Conservation (phyloP, 92 coral and sea anemone species). For the Bergia puertoricense region DNA sequence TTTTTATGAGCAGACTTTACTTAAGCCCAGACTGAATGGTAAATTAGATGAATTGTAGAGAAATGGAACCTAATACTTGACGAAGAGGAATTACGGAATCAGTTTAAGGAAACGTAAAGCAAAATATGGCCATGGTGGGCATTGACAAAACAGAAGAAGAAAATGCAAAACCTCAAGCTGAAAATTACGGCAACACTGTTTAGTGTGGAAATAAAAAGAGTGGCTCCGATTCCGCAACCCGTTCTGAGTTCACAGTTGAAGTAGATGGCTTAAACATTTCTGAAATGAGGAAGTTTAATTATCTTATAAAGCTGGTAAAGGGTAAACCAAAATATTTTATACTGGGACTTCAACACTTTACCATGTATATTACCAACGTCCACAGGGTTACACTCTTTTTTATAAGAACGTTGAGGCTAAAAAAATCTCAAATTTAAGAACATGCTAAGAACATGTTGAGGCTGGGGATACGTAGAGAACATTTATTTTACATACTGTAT, state of each 20-base stretch:
- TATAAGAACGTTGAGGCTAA: slow-evolving; percentile 36
- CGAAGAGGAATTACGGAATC: too few relatives aligned
- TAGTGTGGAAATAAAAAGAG: slow-evolving; percentile 52
- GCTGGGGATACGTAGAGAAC: too few relatives aligned
- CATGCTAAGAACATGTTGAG: too few relatives aligned
- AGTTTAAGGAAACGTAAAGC: too few relatives aligned
- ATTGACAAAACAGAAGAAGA: slow-evolving; percentile 18
- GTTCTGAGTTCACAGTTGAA: slow-evolving; percentile 52
- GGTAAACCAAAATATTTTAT: slow-evolving; percentile 35
- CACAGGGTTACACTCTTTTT: too few relatives aligned
- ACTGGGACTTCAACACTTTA: slow-evolving; percentile 54
- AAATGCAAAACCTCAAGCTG: background rate
- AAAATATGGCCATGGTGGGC: too few relatives aligned
- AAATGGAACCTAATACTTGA: too few relatives aligned
- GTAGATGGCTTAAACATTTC: slow-evolving; percentile 49
- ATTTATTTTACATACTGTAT: too few relatives aligned
- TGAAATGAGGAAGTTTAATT: slow-evolving; percentile 52
- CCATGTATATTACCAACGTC: too few relatives aligned
- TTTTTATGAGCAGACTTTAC: too few relatives aligned
- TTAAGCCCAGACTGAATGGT: too few relatives aligned
- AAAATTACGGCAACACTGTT: slow-evolving; percentile 52
- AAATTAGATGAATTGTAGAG: too few relatives aligned
- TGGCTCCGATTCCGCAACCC: slow-evolving; percentile 64
- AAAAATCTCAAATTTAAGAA: background rate
- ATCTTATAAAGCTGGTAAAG: slow-evolving; percentile 45